A percentile compares a stretch with the other conserved stretches of the same genome.
phyloP scores from a whole-genome alignment of 2,888 invertebrate species.

The Oscheius sp. region DNA sequence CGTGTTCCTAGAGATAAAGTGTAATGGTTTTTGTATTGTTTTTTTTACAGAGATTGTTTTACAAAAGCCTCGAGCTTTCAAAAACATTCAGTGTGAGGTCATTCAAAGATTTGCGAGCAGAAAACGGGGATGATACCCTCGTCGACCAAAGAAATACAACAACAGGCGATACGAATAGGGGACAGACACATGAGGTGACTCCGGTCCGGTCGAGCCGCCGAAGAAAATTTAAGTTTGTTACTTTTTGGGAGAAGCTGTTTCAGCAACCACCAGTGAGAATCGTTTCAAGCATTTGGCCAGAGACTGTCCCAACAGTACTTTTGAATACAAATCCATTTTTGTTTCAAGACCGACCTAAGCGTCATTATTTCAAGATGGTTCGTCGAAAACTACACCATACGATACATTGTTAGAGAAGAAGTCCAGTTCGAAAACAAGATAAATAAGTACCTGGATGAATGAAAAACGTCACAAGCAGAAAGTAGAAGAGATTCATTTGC shows the following conservation, averaged over 20 bases:
- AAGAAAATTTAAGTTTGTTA: neutral
- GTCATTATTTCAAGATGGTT: too few relatives aligned
- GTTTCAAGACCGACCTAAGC: too few relatives aligned
- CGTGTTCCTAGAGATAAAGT: conserved; percentile 23
- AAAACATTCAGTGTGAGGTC: too few relatives aligned
- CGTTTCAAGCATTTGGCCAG: too few relatives aligned
- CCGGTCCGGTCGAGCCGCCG: conserved; percentile 2
- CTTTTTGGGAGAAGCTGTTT: neutral
- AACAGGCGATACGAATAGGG: neutral
- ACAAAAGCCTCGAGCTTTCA: too few relatives aligned
- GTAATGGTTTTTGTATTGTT: neutral
- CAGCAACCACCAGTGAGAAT: too few relatives aligned
- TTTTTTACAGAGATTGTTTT: too few relatives aligned
- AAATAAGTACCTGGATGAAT: neutral
- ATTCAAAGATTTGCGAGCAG: too few relatives aligned
- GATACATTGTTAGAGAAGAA: neutral
- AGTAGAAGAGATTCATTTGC: neutral
- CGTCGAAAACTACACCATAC: neutral
- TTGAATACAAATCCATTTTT: neutral
- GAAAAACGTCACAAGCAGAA: neutral
- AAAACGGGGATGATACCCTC: neutral
- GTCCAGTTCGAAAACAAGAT: neutral
- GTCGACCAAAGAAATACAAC: neutral
- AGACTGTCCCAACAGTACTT: too few relatives aligned
- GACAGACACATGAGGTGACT: neutral